Base-by-base conservation (phyloP, 2,888 invertebrate species). In the Athalia circularis region DNA sequence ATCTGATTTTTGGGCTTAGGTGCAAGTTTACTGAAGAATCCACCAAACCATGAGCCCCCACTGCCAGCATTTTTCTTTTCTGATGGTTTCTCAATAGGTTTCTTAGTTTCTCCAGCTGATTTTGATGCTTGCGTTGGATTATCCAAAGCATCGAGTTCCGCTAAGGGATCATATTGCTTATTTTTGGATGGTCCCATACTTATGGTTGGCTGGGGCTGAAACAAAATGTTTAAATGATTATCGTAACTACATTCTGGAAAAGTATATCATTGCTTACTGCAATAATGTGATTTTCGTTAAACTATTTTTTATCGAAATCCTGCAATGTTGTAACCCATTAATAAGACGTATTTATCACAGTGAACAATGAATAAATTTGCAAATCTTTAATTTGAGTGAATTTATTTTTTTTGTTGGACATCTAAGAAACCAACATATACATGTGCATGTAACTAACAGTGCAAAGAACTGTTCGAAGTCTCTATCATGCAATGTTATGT, bases 1-100 rank as follows among this genome's bases (percentile, higher is more conserved):
- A 98, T 98, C 92, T 98, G 97, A 92, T 97, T 98, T 91, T 96
- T 97, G 65, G 96, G 95, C 84, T 95, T 95, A 77, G 95, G 92
- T 29, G 96, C 93, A 79, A 97, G 92, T 91, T 96, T 96, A 90
- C 94, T 96, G 92, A 96, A 96, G 85, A 97, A 93, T 74, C 97
- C 96, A 81, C 96, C 96, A 87, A 98, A 95, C 96, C 97, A 97
- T 78, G 89, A 89, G 7, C 89, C 84, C 13, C 80, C 80, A 15
- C 96, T 95, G 62, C 87, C 88, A 7, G 84, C 67, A 80, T 83
- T 79, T 79, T 90, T 90, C 79, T 92, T 90, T 29, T 89, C 91
- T 79, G 84, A 79, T 6, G 80, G 43, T 82, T 90, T 90, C 8
- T 85, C 86, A 47, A 77, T 1, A 6, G 80, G 0, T 72, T 87